These are phyloP conservation scores for Lophura nycthemera DNA, from an alignment of 2,113 vertebrate genomes.

Conservation along the genomic window DNA sequence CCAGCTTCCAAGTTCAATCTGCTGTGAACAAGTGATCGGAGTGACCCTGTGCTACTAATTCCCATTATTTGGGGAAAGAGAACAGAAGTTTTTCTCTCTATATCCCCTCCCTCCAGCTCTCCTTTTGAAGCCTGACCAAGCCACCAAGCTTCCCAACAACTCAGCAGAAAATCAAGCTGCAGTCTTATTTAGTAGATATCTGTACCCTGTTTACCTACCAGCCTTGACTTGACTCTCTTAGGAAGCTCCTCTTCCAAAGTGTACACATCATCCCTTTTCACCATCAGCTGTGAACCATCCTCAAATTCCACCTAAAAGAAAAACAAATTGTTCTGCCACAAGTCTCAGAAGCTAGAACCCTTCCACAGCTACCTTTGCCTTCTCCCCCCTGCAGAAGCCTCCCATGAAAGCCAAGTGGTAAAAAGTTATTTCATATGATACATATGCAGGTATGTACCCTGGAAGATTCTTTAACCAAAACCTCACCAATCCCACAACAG, in stretches of 20 bases:
- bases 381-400: neutral
- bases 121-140: neutral
- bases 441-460: neutral
- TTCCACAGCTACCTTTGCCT: neutral
- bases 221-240: slow-evolving; percentile 94
- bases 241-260: slow-evolving; percentile 96
- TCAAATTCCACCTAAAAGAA: slow-evolving; percentile 93
- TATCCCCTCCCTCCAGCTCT: neutral
- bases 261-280: slow-evolving; percentile 97
- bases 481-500: neutral
- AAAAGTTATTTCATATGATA: neutral
- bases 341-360: neutral
- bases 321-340: neutral
- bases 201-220: slow-evolving; percentile 80
- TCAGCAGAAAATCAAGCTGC: neutral
- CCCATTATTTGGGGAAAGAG: neutral
- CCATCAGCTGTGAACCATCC: slow-evolving; percentile 94
- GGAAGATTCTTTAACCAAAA: neutral
- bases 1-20: neutral
- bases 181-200: neutral
- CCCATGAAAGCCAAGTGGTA: neutral
- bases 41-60: neutral
- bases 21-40: neutral
- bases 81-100: neutral
- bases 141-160: neutral